Base-by-base conservation (phyloP, 2,113 vertebrate genomes). In the Pangasianodon hypophthalmus region DNA sequence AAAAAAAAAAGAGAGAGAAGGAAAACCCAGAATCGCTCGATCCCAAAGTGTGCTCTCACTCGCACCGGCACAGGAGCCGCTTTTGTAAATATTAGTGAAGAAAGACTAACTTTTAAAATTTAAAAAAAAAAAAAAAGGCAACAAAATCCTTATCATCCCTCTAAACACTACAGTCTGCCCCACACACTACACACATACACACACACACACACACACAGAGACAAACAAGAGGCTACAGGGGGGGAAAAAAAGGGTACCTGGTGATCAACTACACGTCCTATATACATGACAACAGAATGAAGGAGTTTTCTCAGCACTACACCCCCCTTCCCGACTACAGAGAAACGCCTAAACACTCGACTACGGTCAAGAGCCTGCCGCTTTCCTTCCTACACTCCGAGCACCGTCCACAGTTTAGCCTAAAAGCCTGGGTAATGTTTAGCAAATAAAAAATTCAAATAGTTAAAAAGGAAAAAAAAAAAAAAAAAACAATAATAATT, bases 191-290 rank as follows among this genome's bases (percentile, higher is more conserved):
- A 88, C 77, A 82, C 88, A 89, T 86, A 79, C 67, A 80, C 54
- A 52, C 79, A 87, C 79, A 18, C 29, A 91, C 67, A n/a, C 46
- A 88, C 88, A n/a, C n/a, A n/a, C n/a, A n/a, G n/a, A 18, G 86
- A 14, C 24, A n/a, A 73, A 69, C 16, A 90, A 87, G 91, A 11
- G 85, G 91, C 92, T 93, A 91, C 88, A 21, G 26, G 29, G 29
- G 77, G 46, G 11, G 1, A 21, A 21, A 37, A 87, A 21, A 21
- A 37, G 85, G 60, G 87, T 88, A 92, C 92, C 89, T 91, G 11
- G 88, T 75, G 88, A 86, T 89, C 92, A 86, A 94, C 92, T 87
- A 92, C 91, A 92, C 94, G 91, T 94, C 93, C 93, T 93, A 95
- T 89, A 93, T 93, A 95, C 92, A 93, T 84, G 80, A 82, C 54